Evolutionary conservation across 2,888 invertebrate genomes (phyloP).

Genomic region (Caenorhabditis sp.): DNA sequence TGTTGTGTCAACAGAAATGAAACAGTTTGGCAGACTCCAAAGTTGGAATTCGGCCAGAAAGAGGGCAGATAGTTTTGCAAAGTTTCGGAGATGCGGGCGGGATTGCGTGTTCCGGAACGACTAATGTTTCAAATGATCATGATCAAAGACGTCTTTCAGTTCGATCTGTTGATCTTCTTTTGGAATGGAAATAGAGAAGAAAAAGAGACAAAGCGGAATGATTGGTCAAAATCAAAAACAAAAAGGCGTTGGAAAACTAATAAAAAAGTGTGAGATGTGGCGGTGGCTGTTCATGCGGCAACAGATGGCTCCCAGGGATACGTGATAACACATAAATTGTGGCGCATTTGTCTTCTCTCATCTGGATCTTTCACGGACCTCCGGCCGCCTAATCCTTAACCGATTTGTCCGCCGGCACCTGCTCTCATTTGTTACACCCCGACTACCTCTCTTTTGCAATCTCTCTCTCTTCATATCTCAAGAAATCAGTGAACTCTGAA

Average conservation of each 20-base stretch:
- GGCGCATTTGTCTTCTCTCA: conserved; percentile 4
- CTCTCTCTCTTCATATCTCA: neutral
- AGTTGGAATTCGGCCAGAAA: neutral
- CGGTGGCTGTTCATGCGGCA: conserved; percentile 19
- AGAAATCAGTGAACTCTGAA: conserved; percentile 23
- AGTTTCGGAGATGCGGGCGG: neutral
- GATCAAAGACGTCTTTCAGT: neutral
- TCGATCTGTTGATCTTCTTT: conserved; percentile 23
- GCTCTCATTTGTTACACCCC: conserved; percentile 52
- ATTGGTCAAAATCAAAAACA: conserved; percentile 16
- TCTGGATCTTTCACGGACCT: neutral
- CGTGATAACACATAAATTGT: conserved; percentile 62
- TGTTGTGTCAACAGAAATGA: neutral
- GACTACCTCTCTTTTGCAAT: neutral
- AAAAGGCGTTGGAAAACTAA: conserved; percentile 42
- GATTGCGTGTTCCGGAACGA: conserved; percentile 8
- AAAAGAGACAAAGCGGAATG: neutral
- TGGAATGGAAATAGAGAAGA: too few relatives aligned
- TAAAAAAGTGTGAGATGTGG: conserved; percentile 48
- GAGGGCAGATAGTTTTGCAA: neutral
- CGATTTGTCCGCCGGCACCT: conserved; percentile 44
- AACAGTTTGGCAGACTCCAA: neutral
- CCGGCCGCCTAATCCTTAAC: conserved; percentile 42
- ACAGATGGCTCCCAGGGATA: conserved; percentile 29
- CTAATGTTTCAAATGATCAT: conserved; percentile 7